Percentiles rank a stretch among this genome's conserved stretches.
Conservation (phyloP, 2,113 vertebrate species). For the Acanthochromis polyacanthus region DNA sequence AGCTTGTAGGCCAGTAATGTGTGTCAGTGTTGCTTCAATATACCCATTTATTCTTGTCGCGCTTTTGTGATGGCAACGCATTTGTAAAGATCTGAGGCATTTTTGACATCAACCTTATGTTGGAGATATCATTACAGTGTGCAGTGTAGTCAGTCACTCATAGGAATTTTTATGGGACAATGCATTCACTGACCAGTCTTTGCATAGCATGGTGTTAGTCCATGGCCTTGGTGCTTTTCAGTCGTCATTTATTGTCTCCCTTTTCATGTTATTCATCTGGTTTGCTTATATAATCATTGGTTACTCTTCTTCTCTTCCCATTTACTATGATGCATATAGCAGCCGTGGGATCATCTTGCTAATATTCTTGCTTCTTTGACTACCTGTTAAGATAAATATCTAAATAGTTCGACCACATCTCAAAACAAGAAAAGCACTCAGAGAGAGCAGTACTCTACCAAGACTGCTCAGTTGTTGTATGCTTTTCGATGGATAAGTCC, state of each 20-base stretch:
- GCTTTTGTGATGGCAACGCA: background rate
- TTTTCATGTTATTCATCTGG: background rate
- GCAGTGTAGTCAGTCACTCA: background rate
- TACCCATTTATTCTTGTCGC: background rate
- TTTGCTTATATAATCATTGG: background rate
- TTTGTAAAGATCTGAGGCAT: too few species aligned
- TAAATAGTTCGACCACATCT: background rate
- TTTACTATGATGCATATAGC: background rate
- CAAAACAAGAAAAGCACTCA: background rate
- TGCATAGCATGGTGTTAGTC: background rate
- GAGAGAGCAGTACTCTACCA: too few species aligned
- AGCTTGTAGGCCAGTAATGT: background rate
- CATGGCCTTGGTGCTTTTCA: background rate
- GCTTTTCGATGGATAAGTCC: too few species aligned
- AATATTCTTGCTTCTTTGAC: background rate
- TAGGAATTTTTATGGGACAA: background rate
- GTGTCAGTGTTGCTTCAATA: background rate
- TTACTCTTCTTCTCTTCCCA: background rate
- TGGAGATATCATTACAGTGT: background rate
- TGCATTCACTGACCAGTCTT: background rate
- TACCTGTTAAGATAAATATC: background rate
- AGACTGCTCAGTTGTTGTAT: too few species aligned
- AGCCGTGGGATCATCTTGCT: background rate
- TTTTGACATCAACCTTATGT: too few species aligned
- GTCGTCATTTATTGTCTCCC: background rate